These are phyloP conservation scores for Pristionchus maxplancki DNA, from an alignment of 2,888 invertebrate genomes.

Conservation along the genomic window DNA sequence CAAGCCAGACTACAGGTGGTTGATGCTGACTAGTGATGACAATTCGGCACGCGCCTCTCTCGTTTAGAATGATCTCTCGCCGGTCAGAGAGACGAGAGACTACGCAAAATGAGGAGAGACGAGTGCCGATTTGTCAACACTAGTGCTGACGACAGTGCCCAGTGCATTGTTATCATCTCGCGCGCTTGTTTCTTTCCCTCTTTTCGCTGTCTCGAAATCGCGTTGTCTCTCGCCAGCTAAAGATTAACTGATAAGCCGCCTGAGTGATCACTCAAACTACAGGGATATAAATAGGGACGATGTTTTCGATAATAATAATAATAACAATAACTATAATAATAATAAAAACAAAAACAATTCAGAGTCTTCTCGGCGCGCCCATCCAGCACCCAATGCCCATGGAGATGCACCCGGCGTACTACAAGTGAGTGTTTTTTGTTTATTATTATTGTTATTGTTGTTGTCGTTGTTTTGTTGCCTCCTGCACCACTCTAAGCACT, in stretches of 20 bases:
- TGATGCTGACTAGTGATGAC: too few species aligned
- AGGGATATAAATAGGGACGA: neutral
- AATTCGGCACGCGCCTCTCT: too few species aligned
- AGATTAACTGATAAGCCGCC: neutral
- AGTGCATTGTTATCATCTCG: neutral
- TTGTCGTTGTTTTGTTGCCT: neutral
- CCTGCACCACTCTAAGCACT: neutral
- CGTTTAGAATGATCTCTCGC: neutral
- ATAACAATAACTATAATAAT: neutral
- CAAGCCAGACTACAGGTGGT: too few species aligned
- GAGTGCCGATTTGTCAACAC: too few species aligned
- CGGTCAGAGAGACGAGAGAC: too few species aligned
- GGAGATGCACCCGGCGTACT: constrained; percentile 28
- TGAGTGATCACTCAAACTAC: neutral
- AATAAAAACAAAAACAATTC: neutral
- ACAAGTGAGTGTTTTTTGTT: neutral
- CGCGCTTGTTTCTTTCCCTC: neutral
- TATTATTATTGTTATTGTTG: neutral
- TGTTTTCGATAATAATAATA: neutral
- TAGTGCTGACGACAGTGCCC: neutral
- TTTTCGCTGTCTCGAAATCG: neutral
- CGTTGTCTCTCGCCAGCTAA: neutral
- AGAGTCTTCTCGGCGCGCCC: constrained; percentile 30
- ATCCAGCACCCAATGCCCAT: constrained; percentile 27
- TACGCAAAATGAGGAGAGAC: too few species aligned